phyloP scores from a whole-genome alignment of 2,888 invertebrate species.

The Gortyna flavago region DNA sequence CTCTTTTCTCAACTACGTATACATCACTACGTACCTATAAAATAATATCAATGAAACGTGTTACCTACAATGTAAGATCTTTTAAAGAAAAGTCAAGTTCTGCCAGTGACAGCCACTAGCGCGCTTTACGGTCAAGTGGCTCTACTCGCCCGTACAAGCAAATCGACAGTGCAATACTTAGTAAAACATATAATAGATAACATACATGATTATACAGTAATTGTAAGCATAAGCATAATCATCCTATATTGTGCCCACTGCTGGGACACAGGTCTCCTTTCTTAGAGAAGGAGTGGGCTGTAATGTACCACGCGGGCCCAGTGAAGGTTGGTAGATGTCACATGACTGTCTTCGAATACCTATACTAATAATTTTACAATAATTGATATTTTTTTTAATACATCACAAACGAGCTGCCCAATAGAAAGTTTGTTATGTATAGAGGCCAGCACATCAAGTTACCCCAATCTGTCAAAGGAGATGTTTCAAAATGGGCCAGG shows the following conservation, averaged over 20 bases:
- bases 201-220: background rate
- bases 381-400: too few relatives aligned
- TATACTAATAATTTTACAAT: background rate
- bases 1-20: background rate
- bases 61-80: background rate
- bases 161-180: background rate
- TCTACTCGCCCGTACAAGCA: background rate
- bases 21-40: background rate
- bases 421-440: background rate
- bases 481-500: too few relatives aligned
- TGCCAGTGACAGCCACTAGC: constrained; percentile 20
- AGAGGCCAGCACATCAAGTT: too few relatives aligned
- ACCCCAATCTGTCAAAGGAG: too few relatives aligned
- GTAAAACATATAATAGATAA: background rate
- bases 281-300: too few relatives aligned
- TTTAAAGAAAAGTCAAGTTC: background rate
- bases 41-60: background rate
- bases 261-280: too few relatives aligned
- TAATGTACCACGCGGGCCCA: too few relatives aligned
- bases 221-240: too few relatives aligned
- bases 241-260: too few relatives aligned
- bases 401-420: background rate
- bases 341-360: too few relatives aligned
- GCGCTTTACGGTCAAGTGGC: constrained; percentile 17
- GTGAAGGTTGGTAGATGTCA: too few relatives aligned